Base-by-base conservation (phyloP, 2,888 invertebrate species). In the Agrochola lychnidis region DNA sequence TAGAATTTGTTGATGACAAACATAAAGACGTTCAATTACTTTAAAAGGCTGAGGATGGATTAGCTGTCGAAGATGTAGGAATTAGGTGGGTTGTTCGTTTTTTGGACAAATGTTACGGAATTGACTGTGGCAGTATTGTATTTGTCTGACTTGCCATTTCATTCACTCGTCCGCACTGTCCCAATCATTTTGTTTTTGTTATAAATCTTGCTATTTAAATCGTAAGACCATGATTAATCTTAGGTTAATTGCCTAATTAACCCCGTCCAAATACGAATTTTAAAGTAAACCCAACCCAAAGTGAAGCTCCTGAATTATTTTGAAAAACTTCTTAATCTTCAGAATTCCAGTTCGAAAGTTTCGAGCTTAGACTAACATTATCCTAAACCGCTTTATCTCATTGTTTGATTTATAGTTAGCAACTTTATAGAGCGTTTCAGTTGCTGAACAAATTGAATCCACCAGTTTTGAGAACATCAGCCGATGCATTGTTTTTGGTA, bases 11-110 rank as follows among this genome's bases (percentile, higher is more conserved):
- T 88, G 76, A 84, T 83, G 78, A 81, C 82, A 84, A 89, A 89
- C 78, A 88, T 86, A 85, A 88, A 89, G 83, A 82, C 77, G 84
- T 89, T 85, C 89, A 89, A 88, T 89, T 86, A 88, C 88, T 89
- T 88, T 88, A 88, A 86, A 86, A 88, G 86, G 80, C 81, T 82
- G 78, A 79, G 63, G 76, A 88, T 86, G 80, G 86, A 88, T 89
- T 83, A 84, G 84, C 82, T 81, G 81, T 83, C 84, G 76, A 80
- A 84, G 69, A 81, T 80, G 81, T 78, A 74, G 75, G 75, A 89
- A 84, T 87, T 86, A 81, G 77, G 70, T 81, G 73, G 70, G 77
- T 63, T 77, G 76, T 77, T 81, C 83, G 83, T 76, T 88, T 84
- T 87, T 87, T 76, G 64, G 78, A 85, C 75, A 78, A 87, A 88